phyloP scores from a whole-genome alignment of 2,888 invertebrate genomes.

The Camptogramma bilineatum region DNA sequence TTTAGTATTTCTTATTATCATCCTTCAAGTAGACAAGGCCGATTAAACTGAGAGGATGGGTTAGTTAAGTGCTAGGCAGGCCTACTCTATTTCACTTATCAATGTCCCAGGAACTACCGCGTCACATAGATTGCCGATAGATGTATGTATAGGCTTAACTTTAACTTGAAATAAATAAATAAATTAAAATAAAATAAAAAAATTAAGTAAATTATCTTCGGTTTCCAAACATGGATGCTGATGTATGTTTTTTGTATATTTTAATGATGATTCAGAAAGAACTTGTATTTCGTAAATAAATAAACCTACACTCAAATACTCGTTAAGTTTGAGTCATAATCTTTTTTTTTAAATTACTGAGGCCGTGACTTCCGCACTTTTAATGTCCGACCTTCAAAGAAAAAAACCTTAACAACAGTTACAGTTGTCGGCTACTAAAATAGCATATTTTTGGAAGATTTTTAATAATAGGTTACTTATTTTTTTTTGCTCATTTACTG shows the following conservation, averaged over 20 bases:
- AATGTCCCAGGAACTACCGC: too few species aligned
- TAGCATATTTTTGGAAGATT: background rate
- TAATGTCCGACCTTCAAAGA: slow-evolving; percentile 44
- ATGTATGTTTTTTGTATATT: slow-evolving; percentile 22
- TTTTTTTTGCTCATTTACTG: too few species aligned
- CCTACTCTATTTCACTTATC: too few species aligned
- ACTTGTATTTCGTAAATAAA: slow-evolving; percentile 22
- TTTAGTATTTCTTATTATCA: too few species aligned
- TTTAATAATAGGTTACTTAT: too few species aligned
- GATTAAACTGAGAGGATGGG: too few species aligned
- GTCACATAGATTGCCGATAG: too few species aligned
- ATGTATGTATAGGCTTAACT: too few species aligned
- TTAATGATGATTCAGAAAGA: slow-evolving; percentile 19
- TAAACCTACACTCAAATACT: slow-evolving; percentile 18
- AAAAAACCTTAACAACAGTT: slow-evolving; percentile 46
- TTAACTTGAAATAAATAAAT: too few species aligned
- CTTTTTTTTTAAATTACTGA: slow-evolving; percentile 36
- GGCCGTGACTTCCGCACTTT: slow-evolving; percentile 62
- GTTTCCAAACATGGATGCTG: slow-evolving; percentile 7
- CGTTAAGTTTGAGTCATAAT: slow-evolving; percentile 37
- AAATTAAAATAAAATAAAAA: background rate
- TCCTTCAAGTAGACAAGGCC: too few species aligned
- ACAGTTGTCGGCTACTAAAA: slow-evolving; percentile 1
- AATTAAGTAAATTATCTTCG: background rate
- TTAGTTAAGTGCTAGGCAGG: too few species aligned